Evolutionary conservation across 64 coral and sea anemone species (phyloP), one percentile per base, ranked within the genome.

Genomic region (Anthopleura sola): DNA sequence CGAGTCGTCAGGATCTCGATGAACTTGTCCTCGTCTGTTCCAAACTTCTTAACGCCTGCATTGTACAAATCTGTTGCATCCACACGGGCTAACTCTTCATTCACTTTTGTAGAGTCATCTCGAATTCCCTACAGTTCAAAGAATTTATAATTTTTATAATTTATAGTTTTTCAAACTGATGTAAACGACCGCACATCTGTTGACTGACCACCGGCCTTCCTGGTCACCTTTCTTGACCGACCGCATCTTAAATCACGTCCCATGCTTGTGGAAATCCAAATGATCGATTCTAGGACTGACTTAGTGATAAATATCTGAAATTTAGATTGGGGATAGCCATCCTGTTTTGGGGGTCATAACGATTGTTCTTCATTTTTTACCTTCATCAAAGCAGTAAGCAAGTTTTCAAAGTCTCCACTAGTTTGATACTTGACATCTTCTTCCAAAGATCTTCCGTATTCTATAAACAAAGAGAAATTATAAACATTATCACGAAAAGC

Each of bases 361-460:
- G 40, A 3, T 71, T 21, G 2, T n/a, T 28, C 66, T 71, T 13
- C 3, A 12, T 11, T 2, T 14, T 29, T 55, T 82, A 97, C 94
- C 91, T 92, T 68, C 57, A 93, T 60, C 8, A 98, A 32, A 71
- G 90, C 87, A 31, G 93, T 46, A 1, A 98, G 91, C 26, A 94
- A 57, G 34, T 85, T 86, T 79, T 93, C 83, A 60, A 93, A 91
- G 49, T 98, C 91, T 26, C 95, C 95, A 51, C 91, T 78, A 37
- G 95, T 98, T 71, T 98, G 92, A 24, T 86, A 86, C 51, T 91
- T 88, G 9, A 98, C 78, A 46, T 82, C 91, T 23, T 94, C 85
- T 86, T 83, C 75, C 19, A 98, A 50, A 20, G 83, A 55, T 68
- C 89, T 91, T 13, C 78, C 90, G 76, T 98, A 98, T 85, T 93